A percentile compares a stretch with the other conserved stretches of the same genome.
Evolutionary conservation across 2,888 invertebrate species (phyloP).

Genomic region (Pardosa pseudoannulata): DNA sequence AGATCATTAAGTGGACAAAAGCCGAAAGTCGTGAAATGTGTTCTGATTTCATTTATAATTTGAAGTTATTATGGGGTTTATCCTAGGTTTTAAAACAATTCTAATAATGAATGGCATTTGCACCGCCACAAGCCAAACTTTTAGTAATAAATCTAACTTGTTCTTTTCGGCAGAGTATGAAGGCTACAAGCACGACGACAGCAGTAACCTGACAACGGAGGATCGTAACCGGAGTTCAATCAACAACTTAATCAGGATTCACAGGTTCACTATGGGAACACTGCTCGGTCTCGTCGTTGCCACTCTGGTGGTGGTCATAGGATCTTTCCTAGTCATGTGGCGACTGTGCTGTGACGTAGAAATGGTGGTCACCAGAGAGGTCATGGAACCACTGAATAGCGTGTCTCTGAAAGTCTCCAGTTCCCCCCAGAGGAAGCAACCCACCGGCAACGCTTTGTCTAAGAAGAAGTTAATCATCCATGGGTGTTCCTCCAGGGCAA

Average conservation of each 20-base stretch:
- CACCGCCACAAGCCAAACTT: too few species aligned
- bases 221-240: conserved; percentile 10
- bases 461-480: background rate
- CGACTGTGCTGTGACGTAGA: conserved; percentile 65
- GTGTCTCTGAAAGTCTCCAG: conserved; percentile 29
- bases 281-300: conserved; percentile 56
- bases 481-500: background rate
- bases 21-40: too few species aligned
- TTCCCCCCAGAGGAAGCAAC: background rate
- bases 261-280: conserved; percentile 46
- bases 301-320: conserved; percentile 53
- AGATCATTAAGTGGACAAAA: too few species aligned
- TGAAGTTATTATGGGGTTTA: too few species aligned
- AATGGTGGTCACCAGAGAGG: conserved; percentile 43
- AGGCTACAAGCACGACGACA: conserved; percentile 30
- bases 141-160: too few species aligned
- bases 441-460: conserved; percentile 19
- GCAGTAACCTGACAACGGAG: conserved; percentile 18
- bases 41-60: too few species aligned
- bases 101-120: too few species aligned
- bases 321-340: conserved; percentile 66
- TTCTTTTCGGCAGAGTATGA: conserved; percentile 16
- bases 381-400: conserved; percentile 40
- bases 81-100: too few species aligned
- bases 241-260: conserved; percentile 37